Conservation (phyloP, 2,113 vertebrate genomes). For the Barnardius zonarius region DNA sequence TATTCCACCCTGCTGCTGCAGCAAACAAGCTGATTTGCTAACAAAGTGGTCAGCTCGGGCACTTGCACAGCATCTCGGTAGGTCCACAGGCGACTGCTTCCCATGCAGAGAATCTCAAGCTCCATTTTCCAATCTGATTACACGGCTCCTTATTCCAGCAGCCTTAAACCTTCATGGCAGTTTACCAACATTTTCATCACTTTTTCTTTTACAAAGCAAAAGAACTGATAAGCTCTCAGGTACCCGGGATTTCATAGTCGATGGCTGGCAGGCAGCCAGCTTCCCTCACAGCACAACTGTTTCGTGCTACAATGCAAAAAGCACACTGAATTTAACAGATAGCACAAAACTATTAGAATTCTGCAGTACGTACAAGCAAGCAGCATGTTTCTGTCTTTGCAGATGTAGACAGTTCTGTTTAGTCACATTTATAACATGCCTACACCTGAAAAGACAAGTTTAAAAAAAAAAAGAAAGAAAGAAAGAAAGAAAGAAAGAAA, state of each 20-base stretch:
- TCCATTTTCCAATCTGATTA: conserved; percentile 85
- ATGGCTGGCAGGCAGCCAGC: conserved; percentile 86
- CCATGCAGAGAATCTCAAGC: conserved; percentile 75
- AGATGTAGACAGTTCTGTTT: conserved; percentile 55
- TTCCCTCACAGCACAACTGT: conserved; percentile 78
- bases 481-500: not conserved
- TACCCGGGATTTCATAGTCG: conserved; percentile 85
- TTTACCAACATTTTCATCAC: conserved; percentile 83
- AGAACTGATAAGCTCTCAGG: conserved; percentile 89
- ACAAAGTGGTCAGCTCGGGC: conserved; percentile 80
- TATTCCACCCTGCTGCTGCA: conserved; percentile 75
- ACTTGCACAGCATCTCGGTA: conserved; percentile 76
- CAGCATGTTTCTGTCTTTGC: conserved; percentile 67
- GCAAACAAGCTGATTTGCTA: conserved; percentile 80
- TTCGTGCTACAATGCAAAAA: conserved; percentile 78
- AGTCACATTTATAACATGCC: conserved; percentile 46
- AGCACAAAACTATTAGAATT: conserved; percentile 75
- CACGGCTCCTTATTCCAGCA: conserved; percentile 83
- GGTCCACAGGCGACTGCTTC: conserved; percentile 78
- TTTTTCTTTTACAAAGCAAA: conserved; percentile 84
- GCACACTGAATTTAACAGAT: conserved; percentile 78
- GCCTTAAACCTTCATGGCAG: conserved; percentile 88
- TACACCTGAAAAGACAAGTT: not conserved
- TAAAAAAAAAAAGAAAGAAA: not conserved
- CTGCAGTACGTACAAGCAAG: conserved; percentile 67